Base-by-base conservation (phyloP, 1,140 invertebrate genomes). In the Achatina immaculata region DNA sequence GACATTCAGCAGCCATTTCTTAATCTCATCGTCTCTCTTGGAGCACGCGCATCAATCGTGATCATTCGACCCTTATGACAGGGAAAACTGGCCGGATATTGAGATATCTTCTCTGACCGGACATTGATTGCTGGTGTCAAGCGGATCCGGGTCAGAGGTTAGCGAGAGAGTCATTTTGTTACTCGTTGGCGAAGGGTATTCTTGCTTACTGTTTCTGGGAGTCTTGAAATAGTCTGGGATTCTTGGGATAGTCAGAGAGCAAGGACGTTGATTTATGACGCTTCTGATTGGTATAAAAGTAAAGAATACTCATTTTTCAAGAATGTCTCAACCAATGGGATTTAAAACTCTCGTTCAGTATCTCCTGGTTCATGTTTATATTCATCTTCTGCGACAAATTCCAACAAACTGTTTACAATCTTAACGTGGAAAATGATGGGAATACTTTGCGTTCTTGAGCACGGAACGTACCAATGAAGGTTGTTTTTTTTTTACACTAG, bases 101-200 rank as follows among this genome's bases (percentile, higher is more conserved):
- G 43, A 62, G 74, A 76, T 58, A 76, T 76, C 74, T 76, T 65
- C 48, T 62, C 28, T 0, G 31, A 62, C 51, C 51, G 74, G 74
- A 76, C 74, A 76, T 76, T 76, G 74, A 76, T 76, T 76, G 74
- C 74, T 76, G 74, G 74, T 76, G 74, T 55, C 74, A 76, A 76
- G 74, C 74, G 48, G n/a, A 76, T 58, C 74, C 74, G 74, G 74
- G 74, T 76, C 74, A 76, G 36, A 76, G 74, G 74, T 76, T 19
- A 28, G 3, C 4, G 9, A 55, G 24, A n/a, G 34, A 76, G 51
- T 76, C 48, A 76, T 76, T 76, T 76, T 76, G 48, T 76, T 55
- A 1, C 74, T 76, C 74, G 74, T 62, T 45, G 48, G 36, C 9
- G 42, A 74, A 40, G 36, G 31, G 42, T 19, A 69, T 69, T 40